phyloP scores from a whole-genome alignment of 2,888 invertebrate genomes.

The Caradrina kadenii region DNA sequence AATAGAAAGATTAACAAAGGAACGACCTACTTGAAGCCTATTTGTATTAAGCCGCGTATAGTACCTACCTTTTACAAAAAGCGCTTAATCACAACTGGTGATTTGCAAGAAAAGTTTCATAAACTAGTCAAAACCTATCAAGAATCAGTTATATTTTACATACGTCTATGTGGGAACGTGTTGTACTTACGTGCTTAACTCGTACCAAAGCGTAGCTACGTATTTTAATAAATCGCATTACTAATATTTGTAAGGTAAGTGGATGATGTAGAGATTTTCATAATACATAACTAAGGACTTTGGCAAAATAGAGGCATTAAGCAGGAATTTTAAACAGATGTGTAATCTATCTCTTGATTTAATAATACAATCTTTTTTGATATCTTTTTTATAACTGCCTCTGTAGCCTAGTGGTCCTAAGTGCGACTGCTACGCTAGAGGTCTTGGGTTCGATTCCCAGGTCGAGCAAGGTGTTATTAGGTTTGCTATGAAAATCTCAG shows the following conservation, averaged over 20 bases:
- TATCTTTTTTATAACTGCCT: too few species aligned
- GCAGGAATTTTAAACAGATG: not conserved
- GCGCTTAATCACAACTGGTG: conserved; percentile 66
- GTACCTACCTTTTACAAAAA: conserved; percentile 37
- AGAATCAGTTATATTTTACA: conserved; percentile 38
- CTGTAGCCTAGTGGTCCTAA: too few species aligned
- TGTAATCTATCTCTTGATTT: not conserved
- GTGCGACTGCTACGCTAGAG: too few species aligned
- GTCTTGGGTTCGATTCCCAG: too few species aligned
- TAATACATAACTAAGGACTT: not conserved
- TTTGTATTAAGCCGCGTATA: conserved; percentile 48
- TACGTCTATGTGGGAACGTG: conserved; percentile 44
- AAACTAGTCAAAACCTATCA: conserved; percentile 21
- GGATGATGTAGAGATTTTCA: not conserved
- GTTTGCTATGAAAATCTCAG: too few species aligned
- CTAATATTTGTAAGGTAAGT: conserved; percentile 20
- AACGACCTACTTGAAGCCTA: conserved; percentile 41
- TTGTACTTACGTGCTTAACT: conserved; percentile 1
- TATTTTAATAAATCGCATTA: not conserved
- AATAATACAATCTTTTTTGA: not conserved
- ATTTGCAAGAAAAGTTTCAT: conserved; percentile 68
- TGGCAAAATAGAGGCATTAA: not conserved
- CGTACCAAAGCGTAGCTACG: not conserved
- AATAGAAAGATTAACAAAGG: conserved; percentile 32
- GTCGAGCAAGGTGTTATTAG: too few species aligned